Evolutionary conservation across 2,113 vertebrate genomes (phyloP), one percentile per base, ranked within the genome.

Genomic region (Physeter macrocephalus): DNA sequence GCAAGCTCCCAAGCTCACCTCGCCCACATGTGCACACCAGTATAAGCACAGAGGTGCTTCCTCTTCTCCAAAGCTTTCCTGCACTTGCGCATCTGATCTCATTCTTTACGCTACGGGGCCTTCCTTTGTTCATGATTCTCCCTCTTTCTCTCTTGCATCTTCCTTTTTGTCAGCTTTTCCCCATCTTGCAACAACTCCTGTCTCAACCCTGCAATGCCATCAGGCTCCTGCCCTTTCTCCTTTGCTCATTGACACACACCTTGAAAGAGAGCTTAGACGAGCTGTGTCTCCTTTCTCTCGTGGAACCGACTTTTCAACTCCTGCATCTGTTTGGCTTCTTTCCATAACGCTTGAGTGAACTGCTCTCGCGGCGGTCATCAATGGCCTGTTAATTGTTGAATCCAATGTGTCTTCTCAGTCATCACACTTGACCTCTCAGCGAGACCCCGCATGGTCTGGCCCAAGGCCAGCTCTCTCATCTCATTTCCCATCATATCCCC

Each of bases 301-400:
- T 54, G 75, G 52, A 46, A 72, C 29, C 7, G 3, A 29, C 39
- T 75, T 78, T 34, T 66, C 66, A 93, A 11, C 10, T 84, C 54
- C 62, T 88, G 59, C 5, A 66, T 95, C 46, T 49, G 1, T 88
- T 85, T 96, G 95, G 61, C 81, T 97, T 95, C 88, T 85, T 96
- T 93, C 77, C 82, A 96, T 17, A 61, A 25, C 61, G 61, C 66
- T 92, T 95, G 81, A 81, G 82, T 36, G 25, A 91, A 95, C 71
- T 78, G n/a, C 49, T 97, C 94, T 96, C 64, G 0, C 0, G 10
- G 61, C 69, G 71, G 80, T 90, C 94, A 85, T 81, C 69, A 84
- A 39, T 74, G 94, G 31, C 75, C 41, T 59, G 46, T 84, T 96
- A 94, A 96, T 92, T 90, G 43, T 77, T 88, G 59, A 87, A 69